Conservation (phyloP, 1,140 invertebrate genomes). For the Papilio glaucus region DNA sequence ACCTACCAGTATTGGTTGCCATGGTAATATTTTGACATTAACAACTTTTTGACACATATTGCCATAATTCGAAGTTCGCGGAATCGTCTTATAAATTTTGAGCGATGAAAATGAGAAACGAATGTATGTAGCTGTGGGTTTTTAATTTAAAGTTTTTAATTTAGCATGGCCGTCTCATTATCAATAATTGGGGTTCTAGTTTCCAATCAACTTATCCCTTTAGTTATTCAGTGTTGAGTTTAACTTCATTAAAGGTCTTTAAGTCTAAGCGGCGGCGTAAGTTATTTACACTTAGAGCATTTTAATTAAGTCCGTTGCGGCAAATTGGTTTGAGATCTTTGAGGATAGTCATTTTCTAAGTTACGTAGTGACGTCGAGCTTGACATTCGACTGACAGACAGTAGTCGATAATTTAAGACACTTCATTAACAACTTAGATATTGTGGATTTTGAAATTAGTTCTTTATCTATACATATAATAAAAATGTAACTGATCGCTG, state of each 20-base stretch:
- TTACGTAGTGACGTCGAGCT: background rate
- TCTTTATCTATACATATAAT: too few relatives aligned
- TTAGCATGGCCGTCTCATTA: too few relatives aligned
- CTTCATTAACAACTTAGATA: background rate
- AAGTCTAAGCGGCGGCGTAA: background rate
- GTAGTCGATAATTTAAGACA: background rate
- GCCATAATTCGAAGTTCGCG: too few relatives aligned
- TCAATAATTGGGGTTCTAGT: too few relatives aligned
- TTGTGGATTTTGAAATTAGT: background rate
- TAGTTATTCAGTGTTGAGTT: background rate
- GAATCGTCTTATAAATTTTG: too few relatives aligned
- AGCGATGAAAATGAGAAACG: too few relatives aligned
- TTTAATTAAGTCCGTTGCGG: constrained; percentile 8
- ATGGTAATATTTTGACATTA: too few relatives aligned
- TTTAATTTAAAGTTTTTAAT: too few relatives aligned
- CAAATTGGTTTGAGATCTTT: background rate
- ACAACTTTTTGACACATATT: too few relatives aligned
- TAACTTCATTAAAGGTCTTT: background rate
- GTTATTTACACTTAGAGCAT: constrained; percentile 1
- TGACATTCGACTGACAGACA: background rate
- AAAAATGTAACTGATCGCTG: too few relatives aligned
- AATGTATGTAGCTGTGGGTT: too few relatives aligned
- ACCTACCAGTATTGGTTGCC: too few relatives aligned
- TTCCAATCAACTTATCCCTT: background rate
- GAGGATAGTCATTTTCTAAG: background rate